These are phyloP conservation scores for Trichogramma evanescens DNA, from an alignment of 2,888 invertebrate species.

Conservation along the genomic window DNA sequence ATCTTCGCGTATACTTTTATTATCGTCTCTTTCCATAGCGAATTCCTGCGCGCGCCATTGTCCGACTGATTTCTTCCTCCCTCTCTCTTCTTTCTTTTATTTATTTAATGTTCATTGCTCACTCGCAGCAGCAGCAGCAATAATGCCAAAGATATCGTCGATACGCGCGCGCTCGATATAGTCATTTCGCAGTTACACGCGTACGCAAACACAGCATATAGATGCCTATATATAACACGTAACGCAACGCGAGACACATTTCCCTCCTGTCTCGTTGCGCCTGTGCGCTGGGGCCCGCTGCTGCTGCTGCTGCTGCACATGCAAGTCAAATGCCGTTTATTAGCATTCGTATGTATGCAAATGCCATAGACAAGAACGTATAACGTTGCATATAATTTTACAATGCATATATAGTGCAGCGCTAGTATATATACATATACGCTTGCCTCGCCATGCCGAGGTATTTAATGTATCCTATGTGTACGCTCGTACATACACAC, in stretches of 20 bases:
- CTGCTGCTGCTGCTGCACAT: conserved; percentile 4
- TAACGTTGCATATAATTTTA: conserved; percentile 7
- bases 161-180: background rate
- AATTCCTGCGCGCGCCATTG: background rate
- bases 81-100: background rate
- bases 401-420: background rate
- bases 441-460: background rate
- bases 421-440: background rate
- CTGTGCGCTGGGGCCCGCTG: no score
- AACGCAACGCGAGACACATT: no score
- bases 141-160: background rate
- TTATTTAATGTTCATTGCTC: background rate
- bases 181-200: conserved; percentile 5
- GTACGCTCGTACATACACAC: no score
- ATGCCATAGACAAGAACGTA: conserved; percentile 8
- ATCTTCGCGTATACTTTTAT: no score
- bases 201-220: background rate
- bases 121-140: background rate
- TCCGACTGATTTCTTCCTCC: conserved; percentile 2
- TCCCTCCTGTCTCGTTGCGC: background rate
- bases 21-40: no score
- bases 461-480: background rate
- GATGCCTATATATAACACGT: background rate
- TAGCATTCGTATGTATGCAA: conserved; percentile 21
- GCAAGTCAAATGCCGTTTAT: conserved; percentile 22